These are phyloP conservation scores for Drosophila mimica DNA, from an alignment of 2,888 invertebrate species.

Conservation along the genomic window DNA sequence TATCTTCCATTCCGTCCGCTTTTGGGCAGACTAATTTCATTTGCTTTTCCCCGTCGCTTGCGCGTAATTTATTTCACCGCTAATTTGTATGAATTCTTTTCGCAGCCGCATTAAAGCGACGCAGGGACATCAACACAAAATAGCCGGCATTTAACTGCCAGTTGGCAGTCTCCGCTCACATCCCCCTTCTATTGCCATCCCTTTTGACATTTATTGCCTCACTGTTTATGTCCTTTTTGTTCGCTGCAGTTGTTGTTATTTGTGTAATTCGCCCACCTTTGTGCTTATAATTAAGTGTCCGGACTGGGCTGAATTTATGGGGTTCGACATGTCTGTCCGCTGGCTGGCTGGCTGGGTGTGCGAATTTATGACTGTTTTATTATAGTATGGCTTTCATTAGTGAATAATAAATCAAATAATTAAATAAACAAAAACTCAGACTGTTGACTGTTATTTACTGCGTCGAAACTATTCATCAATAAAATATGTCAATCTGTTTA, in stretches of 20 bases:
- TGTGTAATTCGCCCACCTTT: slow-evolving; percentile 47
- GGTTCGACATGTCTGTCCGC: slow-evolving; percentile 16
- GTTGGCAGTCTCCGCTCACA: slow-evolving; percentile 1
- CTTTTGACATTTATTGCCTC: slow-evolving; percentile 35
- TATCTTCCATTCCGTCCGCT: slow-evolving; percentile 21
- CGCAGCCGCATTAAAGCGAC: slow-evolving; percentile 56
- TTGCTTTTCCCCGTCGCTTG: slow-evolving; percentile 43
- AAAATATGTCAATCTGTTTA: not conserved
- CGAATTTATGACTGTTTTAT: slow-evolving; percentile 63
- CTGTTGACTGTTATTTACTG: slow-evolving; percentile 21
- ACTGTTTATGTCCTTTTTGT: slow-evolving; percentile 26
- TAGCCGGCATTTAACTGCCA: slow-evolving; percentile 46
- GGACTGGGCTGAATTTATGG: slow-evolving; percentile 36
- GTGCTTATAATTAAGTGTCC: slow-evolving; percentile 74
- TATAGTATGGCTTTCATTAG: slow-evolving; percentile 55
- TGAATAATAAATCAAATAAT: slow-evolving; percentile 60
- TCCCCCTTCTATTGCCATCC: not conserved
- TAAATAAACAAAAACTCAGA: slow-evolving; percentile 25
- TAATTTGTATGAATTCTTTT: slow-evolving; percentile 76
- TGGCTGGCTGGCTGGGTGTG: slow-evolving; percentile 30
- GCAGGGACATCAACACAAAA: slow-evolving; percentile 56
- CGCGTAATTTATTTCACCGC: slow-evolving; percentile 72
- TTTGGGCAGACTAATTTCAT: slow-evolving; percentile 64
- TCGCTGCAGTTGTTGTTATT: slow-evolving; percentile 18
- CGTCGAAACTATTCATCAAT: slow-evolving; percentile 6